Conservation (phyloP, 37 sponge, comb jelly and placozoan species). For the Crambe crambe region DNA sequence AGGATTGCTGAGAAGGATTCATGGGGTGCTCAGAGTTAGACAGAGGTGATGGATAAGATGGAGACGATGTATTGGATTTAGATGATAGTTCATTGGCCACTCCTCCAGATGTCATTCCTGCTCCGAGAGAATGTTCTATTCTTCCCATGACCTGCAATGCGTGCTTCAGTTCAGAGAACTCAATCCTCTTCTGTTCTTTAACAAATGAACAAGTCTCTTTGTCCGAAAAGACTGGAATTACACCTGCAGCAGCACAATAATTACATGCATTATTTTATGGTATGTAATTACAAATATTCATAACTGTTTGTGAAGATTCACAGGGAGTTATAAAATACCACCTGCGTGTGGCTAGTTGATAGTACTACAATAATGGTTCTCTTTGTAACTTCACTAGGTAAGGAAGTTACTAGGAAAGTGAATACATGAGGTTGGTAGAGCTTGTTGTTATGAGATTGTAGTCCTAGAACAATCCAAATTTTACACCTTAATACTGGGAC, state of each 20-base stretch:
- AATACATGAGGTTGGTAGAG: too few species aligned
- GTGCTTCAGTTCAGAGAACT: constrained; percentile 41
- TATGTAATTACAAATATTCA: not conserved
- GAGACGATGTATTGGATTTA: not conserved
- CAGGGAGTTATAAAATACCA: too few species aligned
- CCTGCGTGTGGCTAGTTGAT: too few species aligned
- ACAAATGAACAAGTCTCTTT: constrained; percentile 37
- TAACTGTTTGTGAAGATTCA: not conserved
- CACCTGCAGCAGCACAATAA: too few species aligned
- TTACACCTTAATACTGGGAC: too few species aligned
- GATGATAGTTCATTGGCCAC: not conserved
- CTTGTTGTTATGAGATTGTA: too few species aligned
- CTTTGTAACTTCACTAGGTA: too few species aligned
- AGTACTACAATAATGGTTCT: too few species aligned
- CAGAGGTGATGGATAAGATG: not conserved
- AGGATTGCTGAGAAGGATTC: not conserved
- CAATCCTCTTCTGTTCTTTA: constrained; percentile 21
- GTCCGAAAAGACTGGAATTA: constrained; percentile 34
- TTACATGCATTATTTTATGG: not conserved
- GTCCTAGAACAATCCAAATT: too few species aligned
- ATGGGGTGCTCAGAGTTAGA: not conserved
- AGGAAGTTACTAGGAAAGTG: too few species aligned
- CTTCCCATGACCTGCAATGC: constrained; percentile 42
- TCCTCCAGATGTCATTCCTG: not conserved
- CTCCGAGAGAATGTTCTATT: constrained; percentile 8